Percentiles rank a stretch among this genome's conserved stretches.
Evolutionary conservation across 2,113 vertebrate species (phyloP).

Genomic region (western clawed frog (Xenopus tropicalis)): DNA sequence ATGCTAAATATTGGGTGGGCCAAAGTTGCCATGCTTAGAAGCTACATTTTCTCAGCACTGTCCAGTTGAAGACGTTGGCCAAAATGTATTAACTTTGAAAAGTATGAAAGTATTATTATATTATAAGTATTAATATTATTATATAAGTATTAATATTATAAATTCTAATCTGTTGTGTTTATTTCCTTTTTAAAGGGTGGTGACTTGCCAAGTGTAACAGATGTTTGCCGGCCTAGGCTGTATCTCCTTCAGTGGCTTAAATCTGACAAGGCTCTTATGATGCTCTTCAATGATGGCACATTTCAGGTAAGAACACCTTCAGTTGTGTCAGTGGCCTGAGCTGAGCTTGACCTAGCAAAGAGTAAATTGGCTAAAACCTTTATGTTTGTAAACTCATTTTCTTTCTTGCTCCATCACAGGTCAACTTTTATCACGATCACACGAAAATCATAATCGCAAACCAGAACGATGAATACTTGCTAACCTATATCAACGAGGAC

Average conservation of each 20-base stretch:
- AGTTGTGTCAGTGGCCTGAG: not conserved
- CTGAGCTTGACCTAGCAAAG: not conserved
- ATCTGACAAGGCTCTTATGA: conserved; percentile 95
- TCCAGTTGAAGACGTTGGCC: too few species aligned
- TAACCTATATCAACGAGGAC: conserved; percentile 97
- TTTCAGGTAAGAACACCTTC: conserved; percentile 81
- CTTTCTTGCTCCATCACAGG: conserved; percentile 58
- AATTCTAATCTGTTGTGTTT: not conserved
- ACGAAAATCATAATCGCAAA: conserved; percentile 95
- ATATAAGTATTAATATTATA: too few species aligned
- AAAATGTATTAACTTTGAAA: too few species aligned
- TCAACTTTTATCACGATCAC: conserved; percentile 98
- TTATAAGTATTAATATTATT: too few species aligned
- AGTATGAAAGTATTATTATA: too few species aligned
- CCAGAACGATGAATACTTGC: conserved; percentile 86
- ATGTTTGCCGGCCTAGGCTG: conserved; percentile 81
- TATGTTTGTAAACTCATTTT: too few species aligned
- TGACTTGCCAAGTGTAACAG: conserved; percentile 80
- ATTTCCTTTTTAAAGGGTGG: conserved; percentile 75
- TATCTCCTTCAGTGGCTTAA: conserved; percentile 97
- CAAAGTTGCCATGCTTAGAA: too few species aligned
- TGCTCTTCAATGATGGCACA: conserved; percentile 97
- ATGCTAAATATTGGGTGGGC: too few species aligned
- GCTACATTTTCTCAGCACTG: too few species aligned
- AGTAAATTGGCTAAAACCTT: too few species aligned